Evolutionary conservation across 2,888 invertebrate genomes (phyloP).

Genomic region (Parthenolecanium corni): DNA sequence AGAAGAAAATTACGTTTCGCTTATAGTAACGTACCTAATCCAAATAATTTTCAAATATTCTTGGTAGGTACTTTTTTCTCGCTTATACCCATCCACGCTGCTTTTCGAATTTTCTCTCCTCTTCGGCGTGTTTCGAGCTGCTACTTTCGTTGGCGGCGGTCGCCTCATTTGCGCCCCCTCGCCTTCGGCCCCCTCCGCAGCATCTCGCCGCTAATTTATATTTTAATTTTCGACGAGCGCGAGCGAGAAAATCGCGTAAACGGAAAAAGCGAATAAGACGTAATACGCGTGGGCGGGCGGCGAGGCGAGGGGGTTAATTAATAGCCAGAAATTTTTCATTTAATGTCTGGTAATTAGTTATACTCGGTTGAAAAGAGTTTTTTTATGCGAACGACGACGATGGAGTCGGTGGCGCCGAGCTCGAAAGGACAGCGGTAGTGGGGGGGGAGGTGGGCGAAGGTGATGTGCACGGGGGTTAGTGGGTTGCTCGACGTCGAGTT

Average conservation of each 20-base stretch:
- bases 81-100: no score
- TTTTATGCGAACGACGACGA: conserved; percentile 23
- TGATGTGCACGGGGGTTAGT: not conserved
- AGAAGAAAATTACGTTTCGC: no score
- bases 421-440: not conserved
- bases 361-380: conserved; percentile 26
- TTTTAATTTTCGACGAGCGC: conserved; percentile 15
- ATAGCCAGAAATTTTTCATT: conserved; percentile 28
- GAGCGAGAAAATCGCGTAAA: conserved; percentile 15
- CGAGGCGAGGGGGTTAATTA: conserved; percentile 18
- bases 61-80: no score
- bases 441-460: no score
- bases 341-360: conserved; percentile 27
- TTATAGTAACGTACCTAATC: no score
- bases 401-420: conserved; percentile 19
- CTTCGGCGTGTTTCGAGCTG: no score
- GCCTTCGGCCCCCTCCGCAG: not conserved
- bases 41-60: no score
- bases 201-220: conserved; percentile 14
- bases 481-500: conserved; percentile 6
- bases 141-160: not conserved
- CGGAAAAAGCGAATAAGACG: conserved; percentile 12
- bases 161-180: not conserved
- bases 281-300: not conserved
- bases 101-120: no score